These are phyloP conservation scores for Himalopsyche anomala DNA, from an alignment of 2,888 invertebrate species.

Conservation along the genomic window DNA sequence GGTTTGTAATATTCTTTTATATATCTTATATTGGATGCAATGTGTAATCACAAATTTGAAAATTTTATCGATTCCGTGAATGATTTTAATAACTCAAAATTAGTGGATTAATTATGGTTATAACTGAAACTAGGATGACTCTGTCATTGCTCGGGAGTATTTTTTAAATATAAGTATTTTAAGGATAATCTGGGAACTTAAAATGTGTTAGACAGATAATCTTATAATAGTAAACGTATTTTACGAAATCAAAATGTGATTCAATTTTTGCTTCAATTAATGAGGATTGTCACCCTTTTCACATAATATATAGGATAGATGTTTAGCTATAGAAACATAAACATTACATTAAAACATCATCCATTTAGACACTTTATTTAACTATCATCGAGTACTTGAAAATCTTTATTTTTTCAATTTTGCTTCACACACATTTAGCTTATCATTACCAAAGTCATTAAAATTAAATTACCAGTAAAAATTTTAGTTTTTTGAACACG, in stretches of 20 bases:
- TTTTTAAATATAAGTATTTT: conserved; percentile 24
- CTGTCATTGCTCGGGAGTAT: conserved; percentile 4
- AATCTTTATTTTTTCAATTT: not conserved
- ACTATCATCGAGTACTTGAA: not conserved
- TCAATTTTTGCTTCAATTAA: conserved; percentile 38
- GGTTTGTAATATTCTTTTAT: too few relatives aligned
- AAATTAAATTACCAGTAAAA: not conserved
- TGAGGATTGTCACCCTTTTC: conserved; percentile 38
- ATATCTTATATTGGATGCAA: too few relatives aligned
- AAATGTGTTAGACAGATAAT: conserved; percentile 43
- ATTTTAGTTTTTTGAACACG: conserved; percentile 7
- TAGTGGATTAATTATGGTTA: not conserved
- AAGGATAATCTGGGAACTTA: conserved; percentile 21
- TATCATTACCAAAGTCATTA: not conserved
- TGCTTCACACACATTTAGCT: conserved; percentile 7
- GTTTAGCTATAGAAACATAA: not conserved
- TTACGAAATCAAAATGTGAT: conserved; percentile 42
- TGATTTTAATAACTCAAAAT: too few relatives aligned
- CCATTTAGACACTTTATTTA: not conserved
- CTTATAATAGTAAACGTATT: conserved; percentile 21
- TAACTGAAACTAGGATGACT: not conserved
- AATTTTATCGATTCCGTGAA: too few relatives aligned
- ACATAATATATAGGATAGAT: conserved; percentile 29
- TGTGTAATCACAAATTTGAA: too few relatives aligned
- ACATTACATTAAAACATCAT: conserved; percentile 19